phyloP scores from a whole-genome alignment of 1,140 invertebrate genomes.

The Pogonomyrmex californicus region DNA sequence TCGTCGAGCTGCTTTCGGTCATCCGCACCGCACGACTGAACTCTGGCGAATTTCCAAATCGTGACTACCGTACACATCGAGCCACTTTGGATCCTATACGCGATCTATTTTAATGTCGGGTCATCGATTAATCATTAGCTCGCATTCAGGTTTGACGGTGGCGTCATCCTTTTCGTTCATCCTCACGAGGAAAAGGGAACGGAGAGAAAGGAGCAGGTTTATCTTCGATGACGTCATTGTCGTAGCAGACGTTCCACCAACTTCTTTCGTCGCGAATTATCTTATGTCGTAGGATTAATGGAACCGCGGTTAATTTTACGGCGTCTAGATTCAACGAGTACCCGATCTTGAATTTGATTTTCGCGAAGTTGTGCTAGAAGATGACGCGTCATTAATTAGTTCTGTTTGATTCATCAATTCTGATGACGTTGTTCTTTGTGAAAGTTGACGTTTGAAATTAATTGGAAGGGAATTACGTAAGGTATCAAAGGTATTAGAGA shows the following conservation, averaged over 20 bases:
- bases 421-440: neutral
- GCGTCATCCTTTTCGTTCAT: neutral
- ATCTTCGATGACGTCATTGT: neutral
- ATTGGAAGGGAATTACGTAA: slow-evolving; percentile 3
- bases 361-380: neutral
- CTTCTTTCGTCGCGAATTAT: slow-evolving; percentile 32
- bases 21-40: slow-evolving; percentile 35
- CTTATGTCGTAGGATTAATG: slow-evolving; percentile 8
- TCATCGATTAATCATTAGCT: slow-evolving; percentile 76
- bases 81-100: slow-evolving; percentile 61
- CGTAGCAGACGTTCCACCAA: neutral
- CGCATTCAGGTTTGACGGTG: neutral
- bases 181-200: neutral
- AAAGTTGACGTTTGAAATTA: slow-evolving; percentile 12
- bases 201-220: neutral
- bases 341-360: slow-evolving; percentile 12
- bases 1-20: slow-evolving; percentile 52
- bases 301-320: neutral
- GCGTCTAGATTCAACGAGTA: neutral
- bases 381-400: slow-evolving; percentile 27
- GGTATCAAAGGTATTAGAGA: neutral
- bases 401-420: slow-evolving; percentile 32
- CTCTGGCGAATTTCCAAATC: slow-evolving; percentile 72
- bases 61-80: slow-evolving; percentile 57
- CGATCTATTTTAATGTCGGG: slow-evolving; percentile 75